Evolutionary conservation across 1,140 invertebrate genomes (phyloP), one percentile per base, ranked within the genome.

Genomic region (Caligus rogercresseyi): DNA sequence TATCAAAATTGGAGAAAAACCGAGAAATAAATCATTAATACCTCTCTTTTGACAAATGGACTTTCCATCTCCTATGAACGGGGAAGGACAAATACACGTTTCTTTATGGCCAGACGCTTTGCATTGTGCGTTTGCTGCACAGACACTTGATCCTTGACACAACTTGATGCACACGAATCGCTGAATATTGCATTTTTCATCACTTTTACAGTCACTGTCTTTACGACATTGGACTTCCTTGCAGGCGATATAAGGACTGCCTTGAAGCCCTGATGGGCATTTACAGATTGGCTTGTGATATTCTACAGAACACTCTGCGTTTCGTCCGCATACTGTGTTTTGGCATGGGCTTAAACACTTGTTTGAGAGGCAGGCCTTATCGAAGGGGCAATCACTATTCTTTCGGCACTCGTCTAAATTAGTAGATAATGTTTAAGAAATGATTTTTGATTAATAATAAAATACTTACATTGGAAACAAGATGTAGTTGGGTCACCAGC

Each of bases 291-390:
- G 66, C 25, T 67, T 61, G 26, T 73, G 72, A 20, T 69, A 66
- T 15, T 67, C 59, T 0, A 86, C 81, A 56, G 79, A 75, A 70
- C 83, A 85, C 67, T 79, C 75, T 2, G 83, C 79, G 69, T 83
- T 81, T 31, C 74, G 52, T 24, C 86, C 87, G 72, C 87, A 91
- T 7, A 54, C n/a, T 11, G 25, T 51, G n/a, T 16, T 18, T 23
- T 72, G 69, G 69, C 88, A 90, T 0, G 86, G 86, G 71, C 84
- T 80, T 1, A 84, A 72, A 69, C 87, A 91, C 24, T 79, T 78
- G 64, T 81, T 80, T 63, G 80, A 75, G 0, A 81, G 67, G 68
- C 87, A 90, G 14, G 82, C 79, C 55, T 83, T 80, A 18, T 54
- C 53, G 21, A 23, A 19, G 13, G 53, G 53, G 21, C 53, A 54